These are phyloP conservation scores for Siniperca knerii DNA, from an alignment of 2,113 vertebrate species.

Conservation along the genomic window DNA sequence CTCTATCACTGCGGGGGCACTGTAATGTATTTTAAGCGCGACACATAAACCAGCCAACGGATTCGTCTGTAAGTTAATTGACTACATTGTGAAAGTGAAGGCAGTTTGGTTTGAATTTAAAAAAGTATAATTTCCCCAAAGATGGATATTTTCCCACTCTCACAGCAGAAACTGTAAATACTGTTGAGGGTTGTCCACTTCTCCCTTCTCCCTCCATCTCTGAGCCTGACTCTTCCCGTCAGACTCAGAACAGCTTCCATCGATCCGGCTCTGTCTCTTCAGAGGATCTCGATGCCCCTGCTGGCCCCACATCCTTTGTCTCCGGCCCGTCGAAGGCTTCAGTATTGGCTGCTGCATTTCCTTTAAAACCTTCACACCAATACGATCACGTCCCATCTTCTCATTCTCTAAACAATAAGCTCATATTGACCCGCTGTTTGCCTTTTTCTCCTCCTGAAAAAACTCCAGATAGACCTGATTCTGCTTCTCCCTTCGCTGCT, in stretches of 20 bases:
- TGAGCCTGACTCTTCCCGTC: conserved; percentile 2
- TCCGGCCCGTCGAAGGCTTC: background rate
- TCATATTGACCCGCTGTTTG: background rate
- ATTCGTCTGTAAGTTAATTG: background rate
- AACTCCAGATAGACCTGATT: background rate
- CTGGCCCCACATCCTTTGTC: conserved; percentile 49
- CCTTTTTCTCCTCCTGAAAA: background rate
- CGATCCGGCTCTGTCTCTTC: conserved; percentile 26
- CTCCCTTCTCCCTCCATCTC: background rate
- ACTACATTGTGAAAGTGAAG: background rate
- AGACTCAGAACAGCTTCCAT: conserved; percentile 48
- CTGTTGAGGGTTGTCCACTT: background rate
- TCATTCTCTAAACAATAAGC: conserved; percentile 23
- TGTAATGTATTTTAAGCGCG: too few species aligned
- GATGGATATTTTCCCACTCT: background rate
- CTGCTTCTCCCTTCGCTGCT: background rate
- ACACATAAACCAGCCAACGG: too few species aligned
- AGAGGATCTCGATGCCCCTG: background rate
- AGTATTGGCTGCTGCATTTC: conserved; percentile 8
- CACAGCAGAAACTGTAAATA: background rate
- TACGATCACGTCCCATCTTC: background rate
- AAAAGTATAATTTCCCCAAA: background rate
- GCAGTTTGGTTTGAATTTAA: background rate
- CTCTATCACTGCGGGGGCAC: too few species aligned
- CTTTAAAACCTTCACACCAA: conserved; percentile 16